These are phyloP conservation scores for Dromiciops gliroides DNA, from an alignment of 2,113 vertebrate species.

Conservation along the genomic window DNA sequence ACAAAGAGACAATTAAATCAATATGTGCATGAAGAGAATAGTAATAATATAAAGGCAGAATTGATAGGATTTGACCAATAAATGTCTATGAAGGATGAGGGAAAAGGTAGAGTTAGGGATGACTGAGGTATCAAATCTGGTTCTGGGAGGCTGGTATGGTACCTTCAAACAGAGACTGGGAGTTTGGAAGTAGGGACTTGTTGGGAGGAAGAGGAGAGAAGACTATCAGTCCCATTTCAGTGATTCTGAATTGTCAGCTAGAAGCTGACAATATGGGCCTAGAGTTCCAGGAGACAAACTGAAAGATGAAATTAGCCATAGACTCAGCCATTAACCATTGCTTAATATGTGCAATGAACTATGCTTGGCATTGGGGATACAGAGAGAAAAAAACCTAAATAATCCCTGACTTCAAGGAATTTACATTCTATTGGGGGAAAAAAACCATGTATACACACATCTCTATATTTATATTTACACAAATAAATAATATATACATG, in stretches of 20 bases:
- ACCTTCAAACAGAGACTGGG: background rate
- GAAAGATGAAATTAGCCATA: background rate
- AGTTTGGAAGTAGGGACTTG: background rate
- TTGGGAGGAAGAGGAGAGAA: background rate
- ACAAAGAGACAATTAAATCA: background rate
- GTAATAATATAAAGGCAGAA: background rate
- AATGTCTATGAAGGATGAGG: background rate
- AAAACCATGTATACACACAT: background rate
- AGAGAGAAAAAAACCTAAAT: background rate
- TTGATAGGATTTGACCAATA: background rate
- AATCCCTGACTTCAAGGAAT: background rate
- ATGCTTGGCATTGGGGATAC: background rate
- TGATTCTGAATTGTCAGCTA: background rate
- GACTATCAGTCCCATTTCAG: background rate
- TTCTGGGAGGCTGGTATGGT: background rate
- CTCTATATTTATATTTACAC: background rate
- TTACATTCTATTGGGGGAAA: background rate
- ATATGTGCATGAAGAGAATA: background rate
- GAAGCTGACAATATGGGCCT: background rate
- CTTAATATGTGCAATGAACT: background rate
- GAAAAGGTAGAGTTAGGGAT: background rate
- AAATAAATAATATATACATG: background rate
- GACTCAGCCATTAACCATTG: background rate
- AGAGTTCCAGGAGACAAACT: background rate
- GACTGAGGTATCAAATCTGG: background rate